phyloP scores from a whole-genome alignment of 2,113 vertebrate genomes.

The Camarhynchus parvulus region DNA sequence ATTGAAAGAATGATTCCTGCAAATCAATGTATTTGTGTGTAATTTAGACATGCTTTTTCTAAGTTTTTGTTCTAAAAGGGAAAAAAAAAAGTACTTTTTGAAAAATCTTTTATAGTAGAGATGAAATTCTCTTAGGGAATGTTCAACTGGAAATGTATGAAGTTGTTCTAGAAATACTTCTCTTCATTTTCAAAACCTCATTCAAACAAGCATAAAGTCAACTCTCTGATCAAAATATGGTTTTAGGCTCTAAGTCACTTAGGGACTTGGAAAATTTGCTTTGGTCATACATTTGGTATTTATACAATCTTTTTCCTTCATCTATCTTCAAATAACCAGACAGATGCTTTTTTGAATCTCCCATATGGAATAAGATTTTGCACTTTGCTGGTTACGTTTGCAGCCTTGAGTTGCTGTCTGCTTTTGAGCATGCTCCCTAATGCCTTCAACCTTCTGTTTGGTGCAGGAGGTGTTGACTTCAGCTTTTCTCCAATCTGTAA shows the following conservation, averaged over 20 bases:
- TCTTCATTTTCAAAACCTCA: background rate
- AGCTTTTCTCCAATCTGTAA: background rate
- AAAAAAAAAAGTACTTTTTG: background rate
- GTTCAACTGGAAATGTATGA: background rate
- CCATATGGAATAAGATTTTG: background rate
- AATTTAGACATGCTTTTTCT: background rate
- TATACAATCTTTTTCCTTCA: background rate
- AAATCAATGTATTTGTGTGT: background rate
- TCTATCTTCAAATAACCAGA: background rate
- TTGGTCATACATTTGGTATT: slow-evolving; percentile 9
- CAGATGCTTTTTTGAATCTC: background rate
- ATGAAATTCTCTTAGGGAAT: background rate
- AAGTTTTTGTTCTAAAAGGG: background rate
- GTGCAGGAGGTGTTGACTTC: background rate
- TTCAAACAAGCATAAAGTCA: background rate
- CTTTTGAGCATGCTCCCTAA: background rate
- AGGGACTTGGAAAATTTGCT: background rate
- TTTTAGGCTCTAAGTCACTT: background rate
- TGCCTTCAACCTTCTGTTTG: slow-evolving; percentile 11
- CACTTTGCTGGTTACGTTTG: background rate
- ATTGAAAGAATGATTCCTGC: background rate
- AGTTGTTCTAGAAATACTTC: background rate
- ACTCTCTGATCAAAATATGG: background rate
- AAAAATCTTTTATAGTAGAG: background rate
- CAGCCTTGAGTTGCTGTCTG: background rate